Percentiles rank a stretch among this genome's conserved stretches.
phyloP scores from a whole-genome alignment of 2,113 vertebrate species.

The Lanius collurio region DNA sequence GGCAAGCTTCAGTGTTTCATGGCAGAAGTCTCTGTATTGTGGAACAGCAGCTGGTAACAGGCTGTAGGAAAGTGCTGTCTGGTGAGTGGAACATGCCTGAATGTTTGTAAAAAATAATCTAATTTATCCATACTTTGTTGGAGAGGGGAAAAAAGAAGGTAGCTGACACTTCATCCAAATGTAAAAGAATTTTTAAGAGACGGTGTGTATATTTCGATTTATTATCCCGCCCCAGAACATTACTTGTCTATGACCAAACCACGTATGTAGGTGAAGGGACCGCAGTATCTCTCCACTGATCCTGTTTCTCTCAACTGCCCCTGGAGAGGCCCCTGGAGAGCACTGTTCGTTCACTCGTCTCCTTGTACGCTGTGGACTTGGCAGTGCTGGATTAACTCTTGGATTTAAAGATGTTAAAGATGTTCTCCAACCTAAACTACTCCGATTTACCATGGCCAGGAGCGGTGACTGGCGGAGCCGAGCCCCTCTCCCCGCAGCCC shows the following conservation, averaged over 20 bases:
- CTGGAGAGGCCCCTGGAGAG: not conserved
- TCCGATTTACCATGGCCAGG: not conserved
- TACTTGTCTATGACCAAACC: not conserved
- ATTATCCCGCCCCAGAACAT: not conserved
- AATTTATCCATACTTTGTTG: not conserved
- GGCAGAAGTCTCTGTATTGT: not conserved
- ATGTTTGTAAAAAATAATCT: not conserved
- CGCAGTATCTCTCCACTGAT: not conserved
- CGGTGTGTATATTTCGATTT: not conserved
- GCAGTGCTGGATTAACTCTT: not conserved
- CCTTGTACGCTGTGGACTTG: not conserved
- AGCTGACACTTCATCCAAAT: not conserved
- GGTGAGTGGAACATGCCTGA: not conserved
- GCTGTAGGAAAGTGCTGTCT: not conserved
- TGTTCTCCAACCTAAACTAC: not conserved
- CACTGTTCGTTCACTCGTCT: not conserved
- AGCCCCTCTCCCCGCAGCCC: not conserved
- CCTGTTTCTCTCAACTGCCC: not conserved
- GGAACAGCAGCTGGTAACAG: not conserved
- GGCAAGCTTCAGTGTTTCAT: not conserved
- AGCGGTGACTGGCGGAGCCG: not conserved
- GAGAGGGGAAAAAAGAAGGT: not conserved
- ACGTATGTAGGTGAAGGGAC: fast-evolving
- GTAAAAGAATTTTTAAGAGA: not conserved
- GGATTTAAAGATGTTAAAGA: not conserved